Conservation (phyloP, 2,797 vertebrate species). For the Lagorchestes hirsutus region DNA sequence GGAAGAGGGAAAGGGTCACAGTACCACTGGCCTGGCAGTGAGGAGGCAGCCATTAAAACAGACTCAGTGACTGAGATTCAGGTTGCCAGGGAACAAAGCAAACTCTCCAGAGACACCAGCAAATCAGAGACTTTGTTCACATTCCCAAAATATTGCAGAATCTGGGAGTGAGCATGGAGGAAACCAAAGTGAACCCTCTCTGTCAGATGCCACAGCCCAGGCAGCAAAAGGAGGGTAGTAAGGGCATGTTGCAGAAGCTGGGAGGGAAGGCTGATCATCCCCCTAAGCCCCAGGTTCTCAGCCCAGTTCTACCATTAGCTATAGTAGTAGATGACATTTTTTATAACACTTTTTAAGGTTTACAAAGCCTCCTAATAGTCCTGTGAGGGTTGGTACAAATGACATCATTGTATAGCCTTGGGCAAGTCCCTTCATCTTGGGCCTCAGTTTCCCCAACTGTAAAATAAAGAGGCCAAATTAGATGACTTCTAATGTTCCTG, state of each 20-base stretch:
- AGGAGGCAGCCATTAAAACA: background rate
- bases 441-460: background rate
- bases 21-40: background rate
- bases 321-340: background rate
- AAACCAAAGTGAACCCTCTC: background rate
- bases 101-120: slow-evolving; percentile 1
- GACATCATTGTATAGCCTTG: background rate
- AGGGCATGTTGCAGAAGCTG: background rate
- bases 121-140: background rate
- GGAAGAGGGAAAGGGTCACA: background rate
- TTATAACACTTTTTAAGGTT: background rate
- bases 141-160: background rate
- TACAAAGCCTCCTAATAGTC: background rate
- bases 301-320: background rate
- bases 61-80: slow-evolving; percentile 3
- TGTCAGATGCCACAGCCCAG: background rate
- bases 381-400: background rate
- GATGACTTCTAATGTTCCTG: background rate
- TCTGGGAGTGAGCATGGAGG: background rate
- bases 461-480: background rate
- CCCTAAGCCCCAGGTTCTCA: background rate
- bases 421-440: background rate
- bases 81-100: slow-evolving; percentile 3
- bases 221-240: background rate
- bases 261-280: background rate